Conservation (phyloP, 64 coral and sea anemone genomes). For the Stylophora pistillata region DNA sequence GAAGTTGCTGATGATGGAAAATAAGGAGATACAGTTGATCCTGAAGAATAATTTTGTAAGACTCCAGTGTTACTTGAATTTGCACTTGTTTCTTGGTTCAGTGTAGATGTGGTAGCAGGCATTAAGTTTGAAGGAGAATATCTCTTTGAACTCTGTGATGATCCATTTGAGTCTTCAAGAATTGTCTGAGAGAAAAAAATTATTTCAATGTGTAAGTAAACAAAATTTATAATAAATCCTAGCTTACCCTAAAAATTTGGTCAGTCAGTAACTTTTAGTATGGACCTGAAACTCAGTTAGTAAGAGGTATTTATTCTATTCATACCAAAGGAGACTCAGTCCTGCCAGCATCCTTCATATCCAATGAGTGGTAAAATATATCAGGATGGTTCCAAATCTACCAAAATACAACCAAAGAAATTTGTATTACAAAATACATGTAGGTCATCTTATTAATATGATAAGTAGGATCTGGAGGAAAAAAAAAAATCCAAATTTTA, state of each 20-base stretch:
- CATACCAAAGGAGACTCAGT: conserved; percentile 91
- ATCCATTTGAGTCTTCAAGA: conserved; percentile 22
- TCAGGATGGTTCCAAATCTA: conserved; percentile 99
- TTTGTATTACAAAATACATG: not conserved
- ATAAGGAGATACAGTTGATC: not conserved
- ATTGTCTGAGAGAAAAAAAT: conserved; percentile 35
- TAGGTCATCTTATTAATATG: not conserved
- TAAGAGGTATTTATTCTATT: not conserved
- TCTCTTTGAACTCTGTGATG: not conserved
- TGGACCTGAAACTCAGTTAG: too few species aligned
- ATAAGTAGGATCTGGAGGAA: not conserved
- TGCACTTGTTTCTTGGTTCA: not conserved
- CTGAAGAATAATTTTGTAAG: not conserved
- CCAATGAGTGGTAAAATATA: conserved; percentile 69
- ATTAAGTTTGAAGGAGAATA: not conserved
- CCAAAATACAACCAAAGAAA: not conserved
- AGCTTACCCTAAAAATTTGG: too few species aligned
- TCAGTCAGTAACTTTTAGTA: too few species aligned
- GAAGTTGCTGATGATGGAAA: not conserved
- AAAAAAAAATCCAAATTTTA: too few species aligned
- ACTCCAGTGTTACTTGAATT: not conserved
- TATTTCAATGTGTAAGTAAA: not conserved
- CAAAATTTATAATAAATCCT: too few species aligned
- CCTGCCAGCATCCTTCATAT: conserved; percentile 74
- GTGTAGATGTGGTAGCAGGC: not conserved